These are phyloP conservation scores for Anguilla rostrata DNA, from an alignment of 2,113 vertebrate genomes.

Conservation along the genomic window DNA sequence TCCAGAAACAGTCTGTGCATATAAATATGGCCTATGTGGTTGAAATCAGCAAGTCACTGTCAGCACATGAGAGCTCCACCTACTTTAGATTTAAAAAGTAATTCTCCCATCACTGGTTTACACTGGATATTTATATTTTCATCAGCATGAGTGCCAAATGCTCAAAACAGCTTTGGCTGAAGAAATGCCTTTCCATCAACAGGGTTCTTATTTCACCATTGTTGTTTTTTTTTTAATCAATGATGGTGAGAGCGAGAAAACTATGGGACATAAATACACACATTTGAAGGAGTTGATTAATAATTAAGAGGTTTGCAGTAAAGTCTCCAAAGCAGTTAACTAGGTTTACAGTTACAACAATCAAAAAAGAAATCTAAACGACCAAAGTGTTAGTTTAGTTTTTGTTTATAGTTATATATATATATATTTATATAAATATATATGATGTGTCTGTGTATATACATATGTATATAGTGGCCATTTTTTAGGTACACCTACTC, in stretches of 20 bases:
- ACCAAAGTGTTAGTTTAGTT: slow-evolving; percentile 25
- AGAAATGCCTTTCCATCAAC: not conserved
- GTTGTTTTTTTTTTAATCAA: not conserved
- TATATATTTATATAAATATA: slow-evolving; percentile 43
- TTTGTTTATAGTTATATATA: slow-evolving; percentile 26
- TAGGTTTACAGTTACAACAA: slow-evolving; percentile 22
- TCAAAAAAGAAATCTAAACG: slow-evolving; percentile 19
- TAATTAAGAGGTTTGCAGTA: not conserved
- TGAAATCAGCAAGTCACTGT: too few species aligned
- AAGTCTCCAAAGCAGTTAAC: slow-evolving; percentile 21
- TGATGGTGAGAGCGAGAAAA: not conserved
- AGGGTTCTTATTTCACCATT: not conserved
- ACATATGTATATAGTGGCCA: too few species aligned
- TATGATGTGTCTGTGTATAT: not conserved
- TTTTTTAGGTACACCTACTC: too few species aligned
- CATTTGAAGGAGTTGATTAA: not conserved
- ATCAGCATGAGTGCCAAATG: not conserved
- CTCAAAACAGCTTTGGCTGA: not conserved
- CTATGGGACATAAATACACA: not conserved
- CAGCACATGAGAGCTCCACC: too few species aligned
- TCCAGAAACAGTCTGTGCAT: too few species aligned
- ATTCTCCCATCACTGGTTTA: not conserved
- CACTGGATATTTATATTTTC: not conserved
- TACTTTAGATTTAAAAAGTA: too few species aligned
- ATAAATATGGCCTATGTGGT: too few species aligned